Base-by-base conservation (phyloP, 2,113 vertebrate species). In the Formicarius rufipectus region DNA sequence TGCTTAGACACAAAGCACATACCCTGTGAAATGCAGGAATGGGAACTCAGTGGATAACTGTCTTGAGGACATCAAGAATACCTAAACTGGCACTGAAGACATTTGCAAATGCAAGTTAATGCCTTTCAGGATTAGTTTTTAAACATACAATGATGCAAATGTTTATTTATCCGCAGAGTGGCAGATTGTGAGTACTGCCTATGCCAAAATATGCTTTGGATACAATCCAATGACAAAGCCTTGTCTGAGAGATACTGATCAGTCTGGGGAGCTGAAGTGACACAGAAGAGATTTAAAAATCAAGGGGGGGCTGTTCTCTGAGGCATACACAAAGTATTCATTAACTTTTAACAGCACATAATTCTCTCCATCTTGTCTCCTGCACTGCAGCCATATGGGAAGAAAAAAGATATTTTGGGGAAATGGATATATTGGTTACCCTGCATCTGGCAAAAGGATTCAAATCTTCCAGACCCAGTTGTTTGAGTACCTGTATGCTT, bases 81-180 rank as follows among this genome's bases (percentile, higher is more conserved):
- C 69, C 53, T 73, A 93, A 66, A 49, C 80, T 84, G 80, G 37
- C 53, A 84, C 28, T 52, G 79, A 89, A 80, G 80, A 78, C 85
- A 55, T 95, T 91, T 90, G 85, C 47, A 96, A 95, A 96, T 49
- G 58, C 59, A 94, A 83, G 55, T 31, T 90, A 96, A 89, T 73
- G 73, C 40, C 80, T 93, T 92, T 93, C 86, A 95, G 95, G 86
- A 94, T 96, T 95, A 95, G 79, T 92, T 92, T 96, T 96, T 95
- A 93, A 94, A 89, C 79, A 94, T 59, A 94, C 62, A 89, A 69
- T 82, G 88, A 87, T 94, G 88, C 60, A 94, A 96, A 85, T 75
- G 81, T 93, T 96, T 90, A 92, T 89, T 95, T 95, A 91, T 95
- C 81, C 35, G 0, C 60, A 50, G 67, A 94, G 93, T 52, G 74